Evolutionary conservation across 2,888 invertebrate genomes (phyloP), one percentile per base, ranked within the genome.

Genomic region (Morpho helenor): DNA sequence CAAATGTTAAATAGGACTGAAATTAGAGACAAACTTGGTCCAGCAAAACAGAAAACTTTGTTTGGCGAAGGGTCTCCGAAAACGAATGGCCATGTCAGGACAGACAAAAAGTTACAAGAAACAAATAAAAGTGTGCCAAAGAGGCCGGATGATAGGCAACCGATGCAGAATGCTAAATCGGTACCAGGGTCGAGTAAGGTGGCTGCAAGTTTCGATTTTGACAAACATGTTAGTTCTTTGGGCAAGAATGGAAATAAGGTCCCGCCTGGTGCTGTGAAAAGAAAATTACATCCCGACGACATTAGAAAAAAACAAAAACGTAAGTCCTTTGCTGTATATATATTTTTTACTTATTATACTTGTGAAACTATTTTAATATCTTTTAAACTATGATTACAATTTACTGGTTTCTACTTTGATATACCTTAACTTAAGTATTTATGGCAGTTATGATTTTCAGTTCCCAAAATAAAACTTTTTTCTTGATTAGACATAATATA

Each of bases 221-320:
- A 89, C 61, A 88, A 84, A 67, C 88, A 89, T 67, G 85, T 90
- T 2, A 85, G 76, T 67, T 77, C 85, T 4, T 69, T 90, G 56
- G 75, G 74, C 49, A 80, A 76, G 49, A 76, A 82, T 66, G 81
- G 80, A 56, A 69, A 69, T 23, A 82, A 82, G 68, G 91, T 91
- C 67, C 92, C 93, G 9, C 91, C 93, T 0, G 81, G 82, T 2
- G 92, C 92, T 67, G 75, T 77, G 0, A 78, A 78, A 62, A 75
- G 79, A 68, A 82, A 79, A 76, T 73, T 72, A 49, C 75, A 75
- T 3, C 68, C 75, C 22, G 80, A 80, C 58, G 82, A 84, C 50
- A 63, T 65, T 23, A 71, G 68, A 48, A 76, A 66, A 60, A 86
- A 80, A 66, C 79, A 72, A 49, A 86, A 83, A 72, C 82, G 85